Base-by-base conservation (phyloP, 1,140 invertebrate species). In the Drosophila kepulauana region DNA sequence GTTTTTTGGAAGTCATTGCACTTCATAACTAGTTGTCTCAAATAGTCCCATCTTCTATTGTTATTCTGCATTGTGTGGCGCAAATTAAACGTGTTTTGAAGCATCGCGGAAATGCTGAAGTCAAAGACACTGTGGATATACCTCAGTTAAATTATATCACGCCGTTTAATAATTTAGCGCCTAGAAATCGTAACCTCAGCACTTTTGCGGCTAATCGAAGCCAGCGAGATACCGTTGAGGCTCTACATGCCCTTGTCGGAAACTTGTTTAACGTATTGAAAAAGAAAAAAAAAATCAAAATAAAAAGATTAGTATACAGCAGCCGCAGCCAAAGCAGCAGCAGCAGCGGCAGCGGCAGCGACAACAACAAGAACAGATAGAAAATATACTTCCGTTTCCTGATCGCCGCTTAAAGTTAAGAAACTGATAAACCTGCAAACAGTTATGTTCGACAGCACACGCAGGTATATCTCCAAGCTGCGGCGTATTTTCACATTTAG, bases 361-460 rank as follows among this genome's bases (percentile, higher is more conserved):
- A 45, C 45, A 65, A 56, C 11, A 70, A 57, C n/a, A 61, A 49
- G 30, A 43, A 65, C 43, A 69, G 61, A 49, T 62, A 49, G 73
- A 75, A 71, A 80, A 75, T 62, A 28, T 59, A 81, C 84, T 88
- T 88, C 84, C 84, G 84, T 89, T 88, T 88, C 84, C 84, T 84
- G 81, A 89, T 88, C 84, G 77, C 69, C 30, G 52, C 56, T 51
- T 72, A 81, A 64, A 49, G 75, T 49, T 74, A 61, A 69, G 65
- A 75, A 71, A 79, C 45, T 52, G 67, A 69, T 69, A 70, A 70
- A 75, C 57, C 71, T 62, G 48, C 64, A 62, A 68, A 62, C 71
- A 74, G 71, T 74, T 74, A 74, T 25, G 20, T 25, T 25, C 20
- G 57, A 52, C 41, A 48, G 30, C 33, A 35, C 11, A 45, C 25